Evolutionary conservation across 2,888 invertebrate genomes (phyloP), one percentile per base, ranked within the genome.

Genomic region (Vannuccia rotundouncinata): DNA sequence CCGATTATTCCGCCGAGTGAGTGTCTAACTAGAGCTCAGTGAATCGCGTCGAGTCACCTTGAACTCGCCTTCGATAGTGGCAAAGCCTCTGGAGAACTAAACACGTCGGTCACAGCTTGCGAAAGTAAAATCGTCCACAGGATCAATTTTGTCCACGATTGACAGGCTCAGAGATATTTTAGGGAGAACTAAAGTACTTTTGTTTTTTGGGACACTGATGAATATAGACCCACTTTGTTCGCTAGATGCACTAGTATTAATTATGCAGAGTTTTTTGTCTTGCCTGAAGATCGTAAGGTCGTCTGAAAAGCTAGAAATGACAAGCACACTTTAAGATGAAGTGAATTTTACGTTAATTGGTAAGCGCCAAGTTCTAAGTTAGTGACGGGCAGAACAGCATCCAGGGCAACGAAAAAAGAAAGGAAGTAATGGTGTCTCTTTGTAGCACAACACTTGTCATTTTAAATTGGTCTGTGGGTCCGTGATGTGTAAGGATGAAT

Each of bases 301-400:
- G 45, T 45, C 45, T 45, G 45, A 5, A 45, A 45, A 45, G 17
- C 5, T 13, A 45, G 17, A 45, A 45, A 45, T 45, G 45, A 17
- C 45, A 45, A 17, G 45, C 45, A 45, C 45, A 45, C 45, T 45
- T 45, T 17, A 45, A 17, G 66, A 22, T 66, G 66, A 27, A 5
- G 45, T 45, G 45, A 45, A 45, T 45, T 45, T 45, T 45, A 17
- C 45, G 45, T 45, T 66, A 66, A 66, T 66, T 66, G 66, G 66
- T 66, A 66, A 66, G 66, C 66, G 66, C 25, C n/a, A 22, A 66
- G 10, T 66, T 66, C 66, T 66, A 13, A 27, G 22, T 45, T 45
- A 45, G 45, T 17, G 17, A 13, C 45, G 45, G 10, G 45, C 45
- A 45, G 45, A 45, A 45, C 17, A 45, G 45, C 5, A 45, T 45